Evolutionary conservation across 1,140 invertebrate species (phyloP).

Genomic region (Heliconius nattereri): DNA sequence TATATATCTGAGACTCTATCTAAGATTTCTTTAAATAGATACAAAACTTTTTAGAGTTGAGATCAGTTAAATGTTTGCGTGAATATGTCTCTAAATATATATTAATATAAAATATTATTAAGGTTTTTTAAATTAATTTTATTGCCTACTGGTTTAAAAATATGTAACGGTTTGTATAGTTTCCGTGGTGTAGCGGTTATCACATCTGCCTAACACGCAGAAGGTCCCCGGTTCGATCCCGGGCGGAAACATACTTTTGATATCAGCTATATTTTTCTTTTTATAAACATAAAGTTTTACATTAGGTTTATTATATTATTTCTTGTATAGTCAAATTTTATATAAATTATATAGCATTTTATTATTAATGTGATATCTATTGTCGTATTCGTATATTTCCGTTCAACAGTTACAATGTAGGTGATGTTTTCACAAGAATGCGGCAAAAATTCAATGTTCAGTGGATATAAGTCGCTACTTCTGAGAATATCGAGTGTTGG

Average conservation of each 20-base stretch:
- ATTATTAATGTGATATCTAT: background rate
- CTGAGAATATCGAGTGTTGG: slow-evolving; percentile 40
- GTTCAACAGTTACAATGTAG: slow-evolving; percentile 32
- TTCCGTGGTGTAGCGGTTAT: slow-evolving; percentile 62
- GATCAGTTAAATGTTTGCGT: no score
- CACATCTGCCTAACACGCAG: slow-evolving; percentile 64
- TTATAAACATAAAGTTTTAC: no score
- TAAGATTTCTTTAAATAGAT: no score
- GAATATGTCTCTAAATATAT: no score
- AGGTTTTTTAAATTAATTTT: no score
- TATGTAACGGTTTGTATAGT: background rate
- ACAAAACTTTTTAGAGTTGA: no score
- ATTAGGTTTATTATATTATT: no score
- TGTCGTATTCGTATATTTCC: background rate
- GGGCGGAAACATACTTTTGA: slow-evolving; percentile 52
- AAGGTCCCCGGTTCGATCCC: slow-evolving; percentile 65
- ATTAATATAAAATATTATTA: no score
- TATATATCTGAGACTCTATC: no score
- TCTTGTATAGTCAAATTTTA: no score
- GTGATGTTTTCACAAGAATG: slow-evolving; percentile 43
- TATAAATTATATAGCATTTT: no score
- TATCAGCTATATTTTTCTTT: no score
- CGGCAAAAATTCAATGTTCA: slow-evolving; percentile 63
- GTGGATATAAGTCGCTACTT: slow-evolving; percentile 47
- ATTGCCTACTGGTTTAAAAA: background rate